Conservation (phyloP, 2,113 vertebrate genomes). For the Setophaga petechia region DNA sequence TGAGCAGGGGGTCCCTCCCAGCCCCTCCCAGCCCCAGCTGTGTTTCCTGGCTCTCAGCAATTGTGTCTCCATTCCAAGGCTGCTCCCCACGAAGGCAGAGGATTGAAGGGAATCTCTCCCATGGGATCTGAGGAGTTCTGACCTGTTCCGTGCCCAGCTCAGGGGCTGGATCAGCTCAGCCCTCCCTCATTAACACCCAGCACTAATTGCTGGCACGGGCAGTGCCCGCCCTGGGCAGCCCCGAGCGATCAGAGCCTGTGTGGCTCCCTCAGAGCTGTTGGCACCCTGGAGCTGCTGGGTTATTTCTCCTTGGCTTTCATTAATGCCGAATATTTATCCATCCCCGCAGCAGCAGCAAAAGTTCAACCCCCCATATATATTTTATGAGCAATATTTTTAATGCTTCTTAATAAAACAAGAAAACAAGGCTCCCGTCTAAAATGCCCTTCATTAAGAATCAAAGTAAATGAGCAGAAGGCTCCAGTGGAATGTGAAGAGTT, state of each 20-base stretch:
- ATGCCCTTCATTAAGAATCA: background rate
- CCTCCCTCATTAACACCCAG: background rate
- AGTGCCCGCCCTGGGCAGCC: background rate
- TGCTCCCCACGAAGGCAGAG: background rate
- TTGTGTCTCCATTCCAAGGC: background rate
- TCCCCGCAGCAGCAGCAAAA: background rate
- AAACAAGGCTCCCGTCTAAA: slow-evolving; percentile 2
- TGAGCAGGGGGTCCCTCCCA: accelerated
- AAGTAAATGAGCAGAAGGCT: background rate
- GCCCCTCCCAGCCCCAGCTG: background rate
- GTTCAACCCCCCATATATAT: slow-evolving; percentile 5
- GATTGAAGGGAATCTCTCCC: background rate
- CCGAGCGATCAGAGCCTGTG: accelerated
- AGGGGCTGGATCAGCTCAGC: background rate
- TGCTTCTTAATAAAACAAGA: slow-evolving; percentile 53
- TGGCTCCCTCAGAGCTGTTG: background rate
- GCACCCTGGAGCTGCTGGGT: background rate
- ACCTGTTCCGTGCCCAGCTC: background rate
- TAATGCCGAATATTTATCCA: background rate
- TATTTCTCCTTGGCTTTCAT: background rate
- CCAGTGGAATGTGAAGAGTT: background rate
- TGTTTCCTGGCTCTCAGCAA: accelerated
- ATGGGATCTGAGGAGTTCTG: accelerated
- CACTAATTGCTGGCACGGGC: background rate
- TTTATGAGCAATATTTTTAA: slow-evolving; percentile 45